Base-by-base conservation (phyloP, 2,888 invertebrate species). In the Tenthredo mesomela region DNA sequence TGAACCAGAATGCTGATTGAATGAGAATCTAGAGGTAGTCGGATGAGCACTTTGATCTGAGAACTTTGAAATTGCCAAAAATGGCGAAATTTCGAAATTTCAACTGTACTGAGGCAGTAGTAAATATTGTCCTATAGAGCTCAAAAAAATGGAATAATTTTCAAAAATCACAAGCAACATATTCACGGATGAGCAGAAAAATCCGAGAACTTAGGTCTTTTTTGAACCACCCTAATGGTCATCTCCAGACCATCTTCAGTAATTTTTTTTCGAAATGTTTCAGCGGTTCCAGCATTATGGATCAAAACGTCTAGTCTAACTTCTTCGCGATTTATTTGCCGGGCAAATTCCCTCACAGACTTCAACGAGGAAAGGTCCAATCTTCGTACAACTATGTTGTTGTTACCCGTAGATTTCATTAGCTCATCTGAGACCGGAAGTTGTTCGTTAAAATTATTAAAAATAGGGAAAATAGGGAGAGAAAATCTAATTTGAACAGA, bases 281-380 rank as follows among this genome's bases (percentile, higher is more conserved):
- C 95, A 0, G 97, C 97, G 90, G 97, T 96, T 12, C 98, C 98
- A 0, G 98, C 98, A 93, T 98, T 98, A 93, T 98, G 98, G 86
- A 98, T 95, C 0, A 98, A 93, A 0, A 98, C 97, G 93, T 98
- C 97, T 50, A 98, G 93, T 89, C 95, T 95, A 15, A 94, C 91
- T 93, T 97, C 97, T 0, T 95, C 96, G 89, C 95, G 95, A 86
- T 96, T 95, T 86, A 99, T 95, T 88, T 97, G 97, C 43, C 95
- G 96, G 0, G 98, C 98, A 93, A 99, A 99, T 84, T 96, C 95
- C 40, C 98, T 95, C 82, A 98, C 95, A 0, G 98, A 98, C 84
- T 96, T 95, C 90, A 96, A 95, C 0, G 97, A 97, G 78, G 97
- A 96, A 67, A 98, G 93, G 92, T 98, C 97, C 83, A 98, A 94